Percentiles rank a stretch among this genome's conserved stretches.
Evolutionary conservation across 1,140 invertebrate genomes (phyloP).

Genomic region (Drosophila azteca): DNA sequence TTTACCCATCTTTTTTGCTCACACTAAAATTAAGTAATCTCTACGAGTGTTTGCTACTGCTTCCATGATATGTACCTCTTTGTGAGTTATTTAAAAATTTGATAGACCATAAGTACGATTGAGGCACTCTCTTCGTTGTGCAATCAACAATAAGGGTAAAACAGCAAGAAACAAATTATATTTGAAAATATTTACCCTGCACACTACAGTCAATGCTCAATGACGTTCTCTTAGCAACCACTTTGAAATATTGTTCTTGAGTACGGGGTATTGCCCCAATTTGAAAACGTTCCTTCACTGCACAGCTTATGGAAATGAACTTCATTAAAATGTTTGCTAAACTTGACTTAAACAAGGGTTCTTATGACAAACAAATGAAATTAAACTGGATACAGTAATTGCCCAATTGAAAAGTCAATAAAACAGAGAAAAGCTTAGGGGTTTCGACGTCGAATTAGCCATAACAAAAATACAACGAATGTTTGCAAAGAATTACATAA

Average conservation of each 20-base stretch:
- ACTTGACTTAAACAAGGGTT: conserved; percentile 25
- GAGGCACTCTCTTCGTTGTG: not conserved
- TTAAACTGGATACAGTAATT: not conserved
- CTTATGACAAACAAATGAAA: conserved; percentile 17
- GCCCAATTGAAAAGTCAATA: too few relatives aligned
- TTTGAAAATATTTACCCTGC: conserved; percentile 11
- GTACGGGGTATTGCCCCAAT: not conserved
- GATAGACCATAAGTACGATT: not conserved
- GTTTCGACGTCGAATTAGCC: too few relatives aligned
- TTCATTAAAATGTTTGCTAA: conserved; percentile 42
- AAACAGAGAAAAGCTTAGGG: too few relatives aligned
- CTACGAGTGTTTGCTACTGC: too few relatives aligned
- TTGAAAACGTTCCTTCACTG: too few relatives aligned
- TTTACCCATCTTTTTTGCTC: too few relatives aligned
- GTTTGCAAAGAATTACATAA: too few relatives aligned
- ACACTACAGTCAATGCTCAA: conserved; percentile 5
- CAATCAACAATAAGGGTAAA: not conserved
- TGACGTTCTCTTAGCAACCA: conserved; percentile 37
- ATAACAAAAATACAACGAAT: too few relatives aligned
- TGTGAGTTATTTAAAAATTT: not conserved
- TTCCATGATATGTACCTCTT: too few relatives aligned
- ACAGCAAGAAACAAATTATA: too few relatives aligned
- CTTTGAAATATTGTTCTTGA: conserved; percentile 29
- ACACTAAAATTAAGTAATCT: too few relatives aligned
- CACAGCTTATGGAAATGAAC: conserved; percentile 2